Evolutionary conservation across 2,113 vertebrate species (phyloP).

Genomic region (Vidua macroura): DNA sequence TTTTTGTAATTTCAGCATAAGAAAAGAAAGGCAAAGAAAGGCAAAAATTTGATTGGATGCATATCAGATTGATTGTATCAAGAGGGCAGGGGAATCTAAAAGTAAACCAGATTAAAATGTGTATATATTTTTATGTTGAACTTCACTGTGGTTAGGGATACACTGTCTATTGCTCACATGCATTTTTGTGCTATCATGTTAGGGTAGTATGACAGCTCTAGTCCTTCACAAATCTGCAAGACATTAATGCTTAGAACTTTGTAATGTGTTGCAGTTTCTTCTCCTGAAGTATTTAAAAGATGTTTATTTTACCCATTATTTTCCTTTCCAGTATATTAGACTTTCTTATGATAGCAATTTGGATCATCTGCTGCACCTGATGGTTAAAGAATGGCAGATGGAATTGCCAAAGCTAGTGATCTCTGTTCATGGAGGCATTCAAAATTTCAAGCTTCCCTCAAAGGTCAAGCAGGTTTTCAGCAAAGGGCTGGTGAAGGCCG

Average conservation of each 20-base stretch:
- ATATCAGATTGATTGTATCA: not conserved
- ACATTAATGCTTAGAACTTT: not conserved
- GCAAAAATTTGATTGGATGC: not conserved
- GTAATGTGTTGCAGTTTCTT: not conserved
- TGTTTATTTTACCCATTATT: not conserved
- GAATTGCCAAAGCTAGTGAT: conserved; percentile 92
- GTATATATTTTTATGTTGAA: not conserved
- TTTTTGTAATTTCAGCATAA: not conserved
- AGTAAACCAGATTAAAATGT: not conserved
- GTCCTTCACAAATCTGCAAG: not conserved
- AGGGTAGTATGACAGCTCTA: not conserved
- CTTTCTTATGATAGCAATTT: conserved; percentile 85
- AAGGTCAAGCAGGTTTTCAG: conserved; percentile 88
- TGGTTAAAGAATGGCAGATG: conserved; percentile 96
- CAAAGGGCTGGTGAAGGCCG: conserved; percentile 89
- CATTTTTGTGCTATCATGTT: not conserved
- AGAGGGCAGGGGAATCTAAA: not conserved
- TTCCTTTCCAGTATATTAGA: conserved; percentile 83
- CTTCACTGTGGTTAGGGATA: accelerated
- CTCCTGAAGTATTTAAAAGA: not conserved
- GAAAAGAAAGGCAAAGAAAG: not conserved
- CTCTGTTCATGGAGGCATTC: conserved; percentile 88
- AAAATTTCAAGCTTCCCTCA: conserved; percentile 85
- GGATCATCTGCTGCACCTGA: conserved; percentile 86
- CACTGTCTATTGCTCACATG: not conserved